These are phyloP conservation scores for Neoarius graeffei DNA, from an alignment of 2,113 vertebrate genomes.

Conservation along the genomic window DNA sequence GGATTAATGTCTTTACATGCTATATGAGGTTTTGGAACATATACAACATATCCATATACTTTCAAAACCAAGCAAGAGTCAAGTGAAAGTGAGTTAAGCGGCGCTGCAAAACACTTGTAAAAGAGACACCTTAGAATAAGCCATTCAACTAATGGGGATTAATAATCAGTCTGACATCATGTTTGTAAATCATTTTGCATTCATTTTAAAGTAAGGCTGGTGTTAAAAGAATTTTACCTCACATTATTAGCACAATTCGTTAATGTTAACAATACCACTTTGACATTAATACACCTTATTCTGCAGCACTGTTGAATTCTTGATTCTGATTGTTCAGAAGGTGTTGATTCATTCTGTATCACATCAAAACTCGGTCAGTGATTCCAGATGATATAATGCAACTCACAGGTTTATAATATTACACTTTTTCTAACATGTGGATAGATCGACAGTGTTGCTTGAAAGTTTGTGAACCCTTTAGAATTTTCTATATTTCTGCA, in stretches of 20 bases:
- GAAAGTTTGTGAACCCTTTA: too few species aligned
- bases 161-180: neutral
- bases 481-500: too few species aligned
- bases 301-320: neutral
- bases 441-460: neutral
- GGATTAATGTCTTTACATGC: neutral
- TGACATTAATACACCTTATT: neutral
- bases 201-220: neutral
- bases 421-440: neutral
- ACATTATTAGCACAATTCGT: neutral
- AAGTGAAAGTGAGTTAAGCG: slow-evolving; percentile 24
- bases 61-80: slow-evolving; percentile 40
- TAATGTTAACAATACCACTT: neutral
- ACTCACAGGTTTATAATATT: neutral
- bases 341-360: neutral
- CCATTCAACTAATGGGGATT: neutral
- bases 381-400: neutral
- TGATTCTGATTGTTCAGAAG: neutral
- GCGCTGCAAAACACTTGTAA: slow-evolving; percentile 18
- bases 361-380: neutral
- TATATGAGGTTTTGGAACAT: slow-evolving; percentile 28
- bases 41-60: neutral
- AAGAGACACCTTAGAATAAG: slow-evolving; percentile 37
- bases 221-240: neutral
- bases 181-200: neutral